These are phyloP conservation scores for Batillaria attramentaria DNA, from an alignment of 1,140 invertebrate species.

Conservation along the genomic window DNA sequence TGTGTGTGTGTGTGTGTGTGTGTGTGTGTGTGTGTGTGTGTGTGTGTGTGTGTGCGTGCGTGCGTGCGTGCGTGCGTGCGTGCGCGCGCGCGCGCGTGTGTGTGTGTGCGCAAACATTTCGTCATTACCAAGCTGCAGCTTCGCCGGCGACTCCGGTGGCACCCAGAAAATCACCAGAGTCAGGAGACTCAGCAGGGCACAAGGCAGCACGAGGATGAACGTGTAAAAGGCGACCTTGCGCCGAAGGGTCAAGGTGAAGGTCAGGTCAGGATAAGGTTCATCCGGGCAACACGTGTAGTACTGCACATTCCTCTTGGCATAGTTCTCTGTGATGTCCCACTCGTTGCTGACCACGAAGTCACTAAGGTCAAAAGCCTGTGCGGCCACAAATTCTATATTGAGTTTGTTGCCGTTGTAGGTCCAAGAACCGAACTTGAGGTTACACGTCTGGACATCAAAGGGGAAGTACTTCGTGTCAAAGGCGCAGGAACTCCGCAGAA, in stretches of 20 bases:
- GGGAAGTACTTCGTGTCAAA: constrained; percentile 76
- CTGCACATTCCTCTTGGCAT: constrained; percentile 52
- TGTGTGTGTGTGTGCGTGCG: no score
- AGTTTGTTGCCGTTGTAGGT: constrained; percentile 97
- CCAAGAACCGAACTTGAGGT: constrained; percentile 93
- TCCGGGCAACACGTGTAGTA: constrained; percentile 65
- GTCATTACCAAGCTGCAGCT: constrained; percentile 69
- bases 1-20: no score
- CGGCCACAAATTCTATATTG: constrained; percentile 58
- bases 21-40: no score
- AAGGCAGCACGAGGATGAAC: constrained; percentile 69
- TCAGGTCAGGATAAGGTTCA: constrained; percentile 68
- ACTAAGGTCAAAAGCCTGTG: constrained; percentile 46
- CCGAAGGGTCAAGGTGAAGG: constrained; percentile 61
- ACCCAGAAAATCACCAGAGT: constrained; percentile 71
- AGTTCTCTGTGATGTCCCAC: constrained; percentile 63
- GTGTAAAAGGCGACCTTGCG: constrained; percentile 68
- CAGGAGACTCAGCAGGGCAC: constrained; percentile 65
- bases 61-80: no score
- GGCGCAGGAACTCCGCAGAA: constrained; percentile 79
- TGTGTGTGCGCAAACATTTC: no score
- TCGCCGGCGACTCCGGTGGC: constrained; percentile 71
- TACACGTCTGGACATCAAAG: constrained; percentile 59
- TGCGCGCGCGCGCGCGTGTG: no score
- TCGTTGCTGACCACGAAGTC: constrained; percentile 69